These are phyloP conservation scores for Macrosteles quadrilineatus DNA, from an alignment of 1,140 invertebrate species.

Conservation along the genomic window DNA sequence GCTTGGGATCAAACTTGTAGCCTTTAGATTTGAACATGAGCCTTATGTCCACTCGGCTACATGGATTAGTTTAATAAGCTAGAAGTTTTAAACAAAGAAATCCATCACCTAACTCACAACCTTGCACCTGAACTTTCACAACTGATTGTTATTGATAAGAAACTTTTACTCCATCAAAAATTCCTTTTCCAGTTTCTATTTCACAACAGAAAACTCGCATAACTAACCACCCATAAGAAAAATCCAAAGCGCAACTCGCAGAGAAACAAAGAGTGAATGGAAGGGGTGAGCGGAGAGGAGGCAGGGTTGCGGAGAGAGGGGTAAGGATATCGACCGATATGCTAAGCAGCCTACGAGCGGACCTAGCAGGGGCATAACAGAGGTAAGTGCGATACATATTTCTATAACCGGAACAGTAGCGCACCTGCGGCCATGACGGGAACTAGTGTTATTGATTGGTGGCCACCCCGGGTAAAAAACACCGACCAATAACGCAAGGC, in stretches of 20 bases:
- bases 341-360: background rate
- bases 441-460: constrained; percentile 17
- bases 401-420: constrained; percentile 11
- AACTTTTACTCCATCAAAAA: too few relatives aligned
- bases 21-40: too few relatives aligned
- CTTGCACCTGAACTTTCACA: too few relatives aligned
- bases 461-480: constrained; percentile 21
- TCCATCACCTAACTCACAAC: too few relatives aligned
- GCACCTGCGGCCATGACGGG: constrained; percentile 2
- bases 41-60: too few relatives aligned
- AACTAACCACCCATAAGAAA: background rate
- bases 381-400: constrained; percentile 26
- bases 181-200: too few relatives aligned
- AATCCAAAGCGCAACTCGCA: constrained; percentile 1
- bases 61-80: too few relatives aligned
- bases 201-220: too few relatives aligned
- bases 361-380: background rate
- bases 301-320: background rate
- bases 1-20: too few relatives aligned
- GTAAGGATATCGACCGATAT: constrained; percentile 2
- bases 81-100: too few relatives aligned
- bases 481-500: constrained; percentile 3
- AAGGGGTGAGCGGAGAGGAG: background rate
- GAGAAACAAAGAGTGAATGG: constrained; percentile 8
- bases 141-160: too few relatives aligned